Base-by-base conservation (phyloP, 2,113 vertebrate genomes). In the Colossoma macropomum region DNA sequence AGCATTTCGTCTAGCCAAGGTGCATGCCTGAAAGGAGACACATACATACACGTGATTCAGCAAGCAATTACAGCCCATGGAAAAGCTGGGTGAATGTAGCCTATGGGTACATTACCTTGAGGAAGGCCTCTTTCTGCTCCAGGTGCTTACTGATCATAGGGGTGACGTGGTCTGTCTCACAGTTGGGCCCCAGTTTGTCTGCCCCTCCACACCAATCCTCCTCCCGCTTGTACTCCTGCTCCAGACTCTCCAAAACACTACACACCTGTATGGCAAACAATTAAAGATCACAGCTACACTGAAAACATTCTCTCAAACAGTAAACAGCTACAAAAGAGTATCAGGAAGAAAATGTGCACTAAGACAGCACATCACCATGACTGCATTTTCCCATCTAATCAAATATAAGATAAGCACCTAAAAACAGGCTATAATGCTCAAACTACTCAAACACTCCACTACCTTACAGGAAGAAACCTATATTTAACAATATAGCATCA, bases 121-220 rank as follows among this genome's bases (percentile, higher is more conserved):
- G 93, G 85, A 99, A 99, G 0, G 98, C 98, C 84, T 99, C 98
- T 88, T 99, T 99, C 88, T 99, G 98, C 88, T 99, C 98, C 65
- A 99, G 93, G 87, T 99, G 98, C 87, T 99, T 99, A 91, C 96
- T 98, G 91, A 99, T 99, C 98, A 99, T 99, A 17, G 98, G 98
- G 12, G 94, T 97, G 82, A 99, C 98, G 0, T 99, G 98, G 86
- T 99, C 98, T 0, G 97, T 97, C 91, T 99, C 98, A 3, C 97
- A 99, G 86, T 98, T 99, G 81, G 98, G 98, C 71, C 98, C 98
- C 79, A 99, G 94, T 83, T 99, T 99, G 92, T 99, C 98, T 0
- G 96, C 96, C 74, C 98, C 98, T 0, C 98, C 98, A 60, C 98
- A 99, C 98, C 98, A 99, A 91, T 99, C 98, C 92, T 99, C 98